Evolutionary conservation across 1,140 invertebrate species (phyloP).

Genomic region (Spodoptera litura): DNA sequence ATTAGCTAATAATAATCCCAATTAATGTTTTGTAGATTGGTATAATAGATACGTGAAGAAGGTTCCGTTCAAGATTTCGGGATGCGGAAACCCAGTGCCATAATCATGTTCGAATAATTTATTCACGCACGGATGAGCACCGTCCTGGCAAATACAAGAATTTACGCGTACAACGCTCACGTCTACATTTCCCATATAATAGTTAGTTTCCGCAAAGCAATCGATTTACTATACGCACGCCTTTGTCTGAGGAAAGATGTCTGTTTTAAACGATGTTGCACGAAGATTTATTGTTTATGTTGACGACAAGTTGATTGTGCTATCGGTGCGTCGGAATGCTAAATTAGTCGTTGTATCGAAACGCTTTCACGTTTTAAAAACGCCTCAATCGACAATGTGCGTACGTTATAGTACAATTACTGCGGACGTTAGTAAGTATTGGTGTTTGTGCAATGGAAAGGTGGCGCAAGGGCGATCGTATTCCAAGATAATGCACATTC

Average conservation of each 20-base stretch:
- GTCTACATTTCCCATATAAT: conserved; percentile 31
- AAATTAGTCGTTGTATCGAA: conserved; percentile 40
- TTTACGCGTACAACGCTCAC: conserved; percentile 17
- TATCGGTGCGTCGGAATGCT: conserved; percentile 45
- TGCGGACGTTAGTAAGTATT: conserved; percentile 28
- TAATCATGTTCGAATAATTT: conserved; percentile 28
- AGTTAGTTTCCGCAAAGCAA: conserved; percentile 30
- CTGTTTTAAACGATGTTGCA: conserved; percentile 10
- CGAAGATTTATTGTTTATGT: conserved; percentile 42
- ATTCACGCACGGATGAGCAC: conserved; percentile 39
- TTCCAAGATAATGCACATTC: conserved; percentile 45
- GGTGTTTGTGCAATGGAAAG: conserved; percentile 41
- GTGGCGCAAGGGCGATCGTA: conserved; percentile 43
- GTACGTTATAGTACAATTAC: conserved; percentile 30
- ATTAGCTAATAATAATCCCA: background rate
- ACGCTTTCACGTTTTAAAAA: conserved; percentile 39
- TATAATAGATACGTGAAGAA: background rate
- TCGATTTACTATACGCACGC: conserved; percentile 26
- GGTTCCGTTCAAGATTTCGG: conserved; percentile 18
- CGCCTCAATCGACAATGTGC: conserved; percentile 20
- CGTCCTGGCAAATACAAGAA: conserved; percentile 46
- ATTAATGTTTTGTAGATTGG: background rate
- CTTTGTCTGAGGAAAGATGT: conserved; percentile 20
- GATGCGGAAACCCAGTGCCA: conserved; percentile 35
- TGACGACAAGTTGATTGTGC: conserved; percentile 31